phyloP scores from a whole-genome alignment of 2,888 invertebrate species.

The Eristalinus aeneus region DNA sequence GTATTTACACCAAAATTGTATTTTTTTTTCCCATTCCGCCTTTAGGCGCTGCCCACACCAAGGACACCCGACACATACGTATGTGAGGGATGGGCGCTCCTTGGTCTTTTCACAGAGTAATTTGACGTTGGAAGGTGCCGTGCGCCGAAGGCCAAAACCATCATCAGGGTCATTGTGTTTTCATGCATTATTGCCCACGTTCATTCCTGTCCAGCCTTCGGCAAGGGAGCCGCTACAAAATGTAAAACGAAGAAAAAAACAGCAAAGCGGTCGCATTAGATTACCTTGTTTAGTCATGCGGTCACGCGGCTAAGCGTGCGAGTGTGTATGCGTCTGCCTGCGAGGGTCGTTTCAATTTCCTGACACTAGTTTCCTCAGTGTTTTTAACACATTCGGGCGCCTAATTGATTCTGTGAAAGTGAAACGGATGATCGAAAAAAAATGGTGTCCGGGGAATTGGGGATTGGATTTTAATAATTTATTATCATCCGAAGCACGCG shows the following conservation, averaged over 20 bases:
- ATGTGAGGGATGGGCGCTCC: constrained; percentile 29
- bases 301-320: constrained; percentile 9
- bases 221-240: neutral
- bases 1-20: neutral
- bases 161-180: constrained; percentile 53
- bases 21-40: neutral
- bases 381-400: neutral
- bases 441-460: constrained; percentile 17
- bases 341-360: constrained; percentile 56
- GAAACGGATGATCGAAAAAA: constrained; percentile 32
- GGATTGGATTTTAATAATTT: neutral
- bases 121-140: constrained; percentile 37
- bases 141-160: constrained; percentile 24
- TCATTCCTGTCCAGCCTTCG: neutral
- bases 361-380: constrained; percentile 34
- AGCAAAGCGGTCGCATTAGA: constrained; percentile 14
- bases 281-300: constrained; percentile 53
- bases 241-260: neutral
- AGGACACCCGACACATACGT: neutral
- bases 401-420: constrained; percentile 63
- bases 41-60: constrained; percentile 3
- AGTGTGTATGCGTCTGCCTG: neutral
- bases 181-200: constrained; percentile 38
- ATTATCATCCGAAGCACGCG: neutral
- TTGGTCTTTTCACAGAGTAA: constrained; percentile 23